Base-by-base conservation (phyloP, 2,113 vertebrate species). In the Empidonax alnorum region DNA sequence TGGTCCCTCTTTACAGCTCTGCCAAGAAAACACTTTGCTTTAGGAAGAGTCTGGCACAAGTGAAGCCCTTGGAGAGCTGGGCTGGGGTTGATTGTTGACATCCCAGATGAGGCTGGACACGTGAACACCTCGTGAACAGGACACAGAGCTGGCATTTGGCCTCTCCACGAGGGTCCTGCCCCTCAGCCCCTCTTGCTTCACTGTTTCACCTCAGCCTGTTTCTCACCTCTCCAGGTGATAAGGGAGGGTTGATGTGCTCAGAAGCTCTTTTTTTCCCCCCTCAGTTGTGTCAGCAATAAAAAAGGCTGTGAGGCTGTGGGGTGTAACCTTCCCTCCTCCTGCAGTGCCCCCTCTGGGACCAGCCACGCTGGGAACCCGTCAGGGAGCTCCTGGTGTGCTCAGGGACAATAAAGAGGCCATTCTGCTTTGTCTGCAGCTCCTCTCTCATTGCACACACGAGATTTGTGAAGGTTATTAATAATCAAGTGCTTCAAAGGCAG, bases 11-110 rank as follows among this genome's bases (percentile, higher is more conserved):
- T 91, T 67, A 37, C 53, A 46, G 68, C 39, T 66, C 37, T 93
- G 87, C 68, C 80, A 81, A n/a, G 10, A 86, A 47, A 84, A 46
- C 17, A 4, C 50, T 42, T 22, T 9, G 39, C 33, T 49, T 13
- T 20, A 23, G 28, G 65, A 31, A 63, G 27, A 71, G 37, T 4
- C 49, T 75, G 50, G 33, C 77, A 55, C 20, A 9, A 27, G 4
- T 0, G 5, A 44, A 63, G 25, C 37, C 22, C 30, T 24, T 24
- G 0, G 0, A n/a, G 56, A 37, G 28, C 30, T 19, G 22, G 50
- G 31, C 31, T 52, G 22, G 52, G 67, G 16, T 0, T 52, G 81
- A 79, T 44, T 41, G 44, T 41, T 8, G 23, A 3, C 21, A 9
- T 44, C 28, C 66, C 4, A 1, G 22, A 13, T 14, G 28, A 49